Evolutionary conservation across 2,113 vertebrate species (phyloP).

Genomic region (Sylvilagus bachmani): DNA sequence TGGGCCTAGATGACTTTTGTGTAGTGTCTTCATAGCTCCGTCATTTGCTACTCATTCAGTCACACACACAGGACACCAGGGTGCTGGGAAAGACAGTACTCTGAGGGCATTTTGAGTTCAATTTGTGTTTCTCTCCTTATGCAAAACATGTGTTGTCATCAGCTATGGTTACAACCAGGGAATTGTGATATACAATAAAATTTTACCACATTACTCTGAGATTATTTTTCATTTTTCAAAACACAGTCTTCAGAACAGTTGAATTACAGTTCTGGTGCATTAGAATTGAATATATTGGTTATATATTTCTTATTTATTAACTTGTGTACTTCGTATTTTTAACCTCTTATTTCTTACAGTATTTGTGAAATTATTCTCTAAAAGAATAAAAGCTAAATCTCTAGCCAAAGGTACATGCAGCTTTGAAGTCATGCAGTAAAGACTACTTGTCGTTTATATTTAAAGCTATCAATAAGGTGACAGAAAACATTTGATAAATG

Average conservation of each 20-base stretch:
- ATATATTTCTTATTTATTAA: not conserved
- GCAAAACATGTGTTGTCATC: constrained; percentile 82
- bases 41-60: constrained; percentile 83
- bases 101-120: constrained; percentile 80
- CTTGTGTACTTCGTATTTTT: not conserved
- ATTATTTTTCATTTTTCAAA: constrained; percentile 50
- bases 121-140: constrained; percentile 81
- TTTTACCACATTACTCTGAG: constrained; percentile 35
- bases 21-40: constrained; percentile 77
- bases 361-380: not conserved
- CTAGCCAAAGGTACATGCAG: not conserved
- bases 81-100: constrained; percentile 80
- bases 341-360: not conserved
- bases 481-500: not conserved
- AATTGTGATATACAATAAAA: constrained; percentile 68
- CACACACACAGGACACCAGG: constrained; percentile 76
- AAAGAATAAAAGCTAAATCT: not conserved
- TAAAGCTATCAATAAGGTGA: not conserved
- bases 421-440: constrained; percentile 19
- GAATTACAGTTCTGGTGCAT: not conserved
- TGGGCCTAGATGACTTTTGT: constrained; percentile 78
- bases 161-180: constrained; percentile 68
- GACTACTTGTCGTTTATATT: not conserved
- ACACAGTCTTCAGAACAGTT: not conserved
- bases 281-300: not conserved